Evolutionary conservation across 1,140 invertebrate genomes (phyloP), one percentile per base, ranked within the genome.

Genomic region (Tetramorium simillimum): DNA sequence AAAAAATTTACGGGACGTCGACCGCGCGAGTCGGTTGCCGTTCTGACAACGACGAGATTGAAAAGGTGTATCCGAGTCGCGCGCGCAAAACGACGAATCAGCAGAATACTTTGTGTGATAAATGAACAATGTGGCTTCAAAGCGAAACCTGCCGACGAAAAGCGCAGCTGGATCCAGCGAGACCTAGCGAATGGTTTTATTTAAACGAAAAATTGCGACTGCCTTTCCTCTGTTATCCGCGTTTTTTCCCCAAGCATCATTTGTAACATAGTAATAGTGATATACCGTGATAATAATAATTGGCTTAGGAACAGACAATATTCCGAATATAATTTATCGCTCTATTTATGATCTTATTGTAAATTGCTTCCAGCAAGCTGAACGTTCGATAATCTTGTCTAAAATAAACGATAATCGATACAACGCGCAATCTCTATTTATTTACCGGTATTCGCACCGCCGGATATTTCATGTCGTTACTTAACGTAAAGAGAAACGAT

Each of bases 381-480:
- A 28, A 24, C 14, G 46, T 12, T 69, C 46, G 28, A 37, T 43
- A 21, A 70, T 43, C 46, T 69, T 18, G 21, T 46, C 18, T 33
- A n/a, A 56, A 49, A 18, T 81, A 81, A 70, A 70, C 51, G 65
- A 40, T 81, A 81, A 81, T 56, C 65, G 49, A 81, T 56, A 69
- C 49, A 24, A 43, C 37, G 49, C 51, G 63, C 65, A 58, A 82
- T 82, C 65, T 18, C 67, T 33, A 56, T 73, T 82, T 82, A 82
- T 73, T 82, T 58, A 60, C 24, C 40, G 69, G 33, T 84, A 84
- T 75, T 84, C 33, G n/a, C 40, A 40, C 9, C 67, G 43, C 24
- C 80, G 80, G 53, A 73, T 73, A 84, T 75, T 75, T 75, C 69
- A 60, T 73, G 53, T 62, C 43, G 80, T 84, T 75, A 43, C 80